Base-by-base conservation (phyloP, 2,797 vertebrate genomes). In the Anisognathus igniventris region DNA sequence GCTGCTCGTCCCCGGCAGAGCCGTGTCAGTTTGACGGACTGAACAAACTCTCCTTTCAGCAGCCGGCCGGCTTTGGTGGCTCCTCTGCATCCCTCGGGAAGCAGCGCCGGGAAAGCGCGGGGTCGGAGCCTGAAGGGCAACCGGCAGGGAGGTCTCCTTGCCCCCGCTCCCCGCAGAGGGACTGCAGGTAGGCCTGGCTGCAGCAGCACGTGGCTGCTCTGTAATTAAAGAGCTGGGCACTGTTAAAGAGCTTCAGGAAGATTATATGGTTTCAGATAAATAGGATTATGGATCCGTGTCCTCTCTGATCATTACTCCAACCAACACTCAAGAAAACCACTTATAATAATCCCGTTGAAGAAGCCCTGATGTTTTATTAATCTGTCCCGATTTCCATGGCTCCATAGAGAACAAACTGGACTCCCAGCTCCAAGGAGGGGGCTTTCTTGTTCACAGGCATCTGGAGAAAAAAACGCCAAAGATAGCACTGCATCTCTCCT, bases 221-320 rank as follows among this genome's bases (percentile, higher is more conserved):
- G 92, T 97, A 95, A 97, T 97, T 97, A 98, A 92, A 91, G 94
- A 96, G 90, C 72, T 70, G 97, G 95, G 90, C 88, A 95, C 91
- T 77, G 92, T 94, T 97, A 97, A 97, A 96, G 95, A 96, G 97
- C 96, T 97, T 97, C 94, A 33, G 86, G 90, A 96, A 97, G 97
- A 98, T 98, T 97, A 98, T 93, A 97, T 90, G 92, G 97, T 96
- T 96, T 97, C 95, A 91, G 95, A 96, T 96, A 97, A 97, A 96
- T 82, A 90, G 96, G 97, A 97, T 98, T 97, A 97, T 58, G 96
- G 78, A 95, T 96, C 81, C 67, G 74, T 83, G 82, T 94, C 90
- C 94, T 92, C 96, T 94, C 95, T 96, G 91, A 96, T 96, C 96
- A 86, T 94, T 93, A 92, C 84, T 96, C 86, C 88, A 92, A 92